Conservation (phyloP, 2,113 vertebrate species). For the Rana temporaria region DNA sequence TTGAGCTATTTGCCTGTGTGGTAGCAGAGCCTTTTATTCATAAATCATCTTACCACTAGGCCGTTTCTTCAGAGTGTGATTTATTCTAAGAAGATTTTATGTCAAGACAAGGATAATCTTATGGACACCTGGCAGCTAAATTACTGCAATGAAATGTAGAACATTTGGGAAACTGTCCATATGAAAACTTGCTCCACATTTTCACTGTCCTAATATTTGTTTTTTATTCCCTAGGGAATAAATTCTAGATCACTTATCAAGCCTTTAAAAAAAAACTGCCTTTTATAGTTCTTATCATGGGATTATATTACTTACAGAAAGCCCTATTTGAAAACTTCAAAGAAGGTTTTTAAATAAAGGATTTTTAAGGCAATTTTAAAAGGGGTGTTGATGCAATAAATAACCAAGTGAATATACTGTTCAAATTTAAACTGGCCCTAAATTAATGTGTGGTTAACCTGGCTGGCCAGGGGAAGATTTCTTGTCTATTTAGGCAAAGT, state of each 20-base stretch:
- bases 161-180: slow-evolving; percentile 22
- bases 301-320: no score
- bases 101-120: slow-evolving; percentile 33
- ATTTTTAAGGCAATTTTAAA: no score
- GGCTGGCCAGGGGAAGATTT: no score
- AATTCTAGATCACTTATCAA: background rate
- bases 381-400: no score
- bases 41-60: background rate
- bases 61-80: slow-evolving; percentile 18
- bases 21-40: background rate
- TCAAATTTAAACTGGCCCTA: no score
- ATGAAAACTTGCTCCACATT: slow-evolving; percentile 16
- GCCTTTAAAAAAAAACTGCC: background rate
- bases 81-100: slow-evolving; percentile 39
- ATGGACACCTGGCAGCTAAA: slow-evolving; percentile 40
- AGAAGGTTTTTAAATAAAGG: no score
- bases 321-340: no score
- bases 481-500: no score
- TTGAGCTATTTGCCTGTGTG: background rate
- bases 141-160: slow-evolving; percentile 37
- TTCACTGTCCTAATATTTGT: background rate
- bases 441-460: no score
- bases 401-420: no score
- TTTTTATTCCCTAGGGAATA: slow-evolving; percentile 1
- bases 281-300: no score